Base-by-base conservation (phyloP, 2,888 invertebrate genomes). In the Caenorhabditis sp. region DNA sequence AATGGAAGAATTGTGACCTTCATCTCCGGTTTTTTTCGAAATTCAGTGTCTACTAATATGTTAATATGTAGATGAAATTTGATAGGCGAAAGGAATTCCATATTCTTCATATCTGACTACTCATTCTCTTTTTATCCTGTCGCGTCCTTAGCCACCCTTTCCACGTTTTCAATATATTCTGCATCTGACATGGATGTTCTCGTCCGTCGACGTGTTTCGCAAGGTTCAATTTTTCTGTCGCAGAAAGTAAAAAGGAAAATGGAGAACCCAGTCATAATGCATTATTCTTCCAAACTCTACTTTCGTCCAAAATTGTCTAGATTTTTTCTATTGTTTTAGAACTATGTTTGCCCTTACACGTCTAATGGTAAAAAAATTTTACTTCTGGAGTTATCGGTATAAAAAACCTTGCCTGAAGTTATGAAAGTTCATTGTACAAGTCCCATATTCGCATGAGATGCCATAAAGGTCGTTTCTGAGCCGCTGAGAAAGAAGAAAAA, bases 31-130 rank as follows among this genome's bases (percentile, higher is more conserved):
- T 56, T 61, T 44, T 26, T 28, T 20, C 11, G 20, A 76, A 76
- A 67, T 47, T 61, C 55, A 50, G 40, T 44, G 67, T 58, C 60
- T n/a, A n/a, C n/a, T n/a, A n/a, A n/a, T n/a, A n/a, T n/a, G 53
- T 61, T 76, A 76, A 76, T 76, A 76, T 51, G 74, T 74, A 55
- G 51, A 74, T 65, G 76, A 67, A 76, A 76, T 76, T 68, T 58
- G 76, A 76, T 76, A 51, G 74, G 74, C 28, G 40, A 58, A 35
- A 61, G 9, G 58, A 47, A 55, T 65, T 53, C 35, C 68, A 76
- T 69, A 58, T 51, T 64, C 77, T 77, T 77, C 68, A 62, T 69
- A 62, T 53, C 53, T 64, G 68, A 28, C 77, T 64, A 77, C 69
- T 77, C 77, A 69, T 77, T 62, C 55, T 60, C 64, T 50, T 62